Evolutionary conservation across 2,797 vertebrate genomes (phyloP).

Genomic region (Melanotaenia parkinsoni): DNA sequence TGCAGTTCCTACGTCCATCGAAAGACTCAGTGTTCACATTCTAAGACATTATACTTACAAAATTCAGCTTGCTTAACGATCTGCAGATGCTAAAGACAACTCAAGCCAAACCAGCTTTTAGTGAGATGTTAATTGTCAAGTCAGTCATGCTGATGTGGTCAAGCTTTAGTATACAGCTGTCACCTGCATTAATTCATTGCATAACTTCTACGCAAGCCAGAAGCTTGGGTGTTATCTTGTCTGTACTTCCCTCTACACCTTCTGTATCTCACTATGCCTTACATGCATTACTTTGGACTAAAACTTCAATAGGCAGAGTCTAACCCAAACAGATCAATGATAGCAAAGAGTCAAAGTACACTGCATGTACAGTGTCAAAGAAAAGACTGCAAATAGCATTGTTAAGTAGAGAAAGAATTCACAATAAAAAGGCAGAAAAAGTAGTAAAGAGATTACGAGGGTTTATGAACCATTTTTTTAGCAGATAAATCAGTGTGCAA

Average conservation of each 20-base stretch:
- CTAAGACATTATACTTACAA: background rate
- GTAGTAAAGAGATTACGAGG: conserved; percentile 10
- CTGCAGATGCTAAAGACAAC: conserved; percentile 18
- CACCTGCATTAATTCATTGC: background rate
- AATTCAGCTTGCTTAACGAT: conserved; percentile 32
- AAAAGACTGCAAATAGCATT: background rate
- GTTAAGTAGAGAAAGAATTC: conserved; percentile 6
- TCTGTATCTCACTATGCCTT: conserved; percentile 48
- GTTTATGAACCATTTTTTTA: conserved; percentile 48
- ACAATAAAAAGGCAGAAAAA: conserved; percentile 13
- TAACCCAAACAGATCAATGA: conserved; percentile 3
- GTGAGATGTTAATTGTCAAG: background rate
- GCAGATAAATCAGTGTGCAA: too few relatives aligned
- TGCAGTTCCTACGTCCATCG: conserved; percentile 31
- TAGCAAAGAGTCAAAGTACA: conserved; percentile 22
- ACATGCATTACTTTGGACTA: conserved; percentile 29
- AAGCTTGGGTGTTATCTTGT: conserved; percentile 33
- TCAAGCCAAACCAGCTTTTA: background rate
- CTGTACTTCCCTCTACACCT: conserved; percentile 36
- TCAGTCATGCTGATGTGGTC: background rate
- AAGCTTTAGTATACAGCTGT: background rate
- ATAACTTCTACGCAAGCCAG: conserved; percentile 5
- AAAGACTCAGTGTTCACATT: conserved; percentile 4
- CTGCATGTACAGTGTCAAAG: background rate
- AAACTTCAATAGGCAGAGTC: background rate